Evolutionary conservation across 2,888 invertebrate species (phyloP).

Genomic region (Deroplatys truncata): DNA sequence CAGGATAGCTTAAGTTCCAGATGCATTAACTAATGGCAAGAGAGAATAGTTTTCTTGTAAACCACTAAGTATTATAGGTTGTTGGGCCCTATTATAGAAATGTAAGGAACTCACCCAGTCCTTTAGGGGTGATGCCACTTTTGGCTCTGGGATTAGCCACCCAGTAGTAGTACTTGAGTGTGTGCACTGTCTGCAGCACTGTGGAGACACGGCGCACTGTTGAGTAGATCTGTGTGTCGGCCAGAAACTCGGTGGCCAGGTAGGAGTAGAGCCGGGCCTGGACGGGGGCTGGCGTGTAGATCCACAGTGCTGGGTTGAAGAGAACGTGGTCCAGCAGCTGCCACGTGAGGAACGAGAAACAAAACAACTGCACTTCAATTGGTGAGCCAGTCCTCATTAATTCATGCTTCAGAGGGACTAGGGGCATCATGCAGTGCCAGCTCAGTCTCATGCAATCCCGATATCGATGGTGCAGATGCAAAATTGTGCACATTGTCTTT

Average conservation of each 20-base stretch:
- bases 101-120: conserved; percentile 65
- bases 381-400: conserved; percentile 16
- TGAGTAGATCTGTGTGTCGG: conserved; percentile 95
- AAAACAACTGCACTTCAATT: conserved; percentile 78
- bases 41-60: too few relatives aligned
- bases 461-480: neutral
- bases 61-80: too few relatives aligned
- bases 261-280: conserved; percentile 95
- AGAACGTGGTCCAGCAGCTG: conserved; percentile 98
- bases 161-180: conserved; percentile 99
- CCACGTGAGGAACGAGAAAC: conserved; percentile 85
- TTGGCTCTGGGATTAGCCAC: conserved; percentile 92
- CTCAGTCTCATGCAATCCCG: neutral
- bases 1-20: neutral
- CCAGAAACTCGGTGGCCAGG: conserved; percentile 97
- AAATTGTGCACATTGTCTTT: neutral
- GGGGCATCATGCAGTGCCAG: neutral
- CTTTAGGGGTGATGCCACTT: conserved; percentile 93
- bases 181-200: conserved; percentile 96
- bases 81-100: conserved; percentile 55
- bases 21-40: too few relatives aligned
- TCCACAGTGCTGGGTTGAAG: conserved; percentile 99
- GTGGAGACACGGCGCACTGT: conserved; percentile 95
- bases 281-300: conserved; percentile 93
- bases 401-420: neutral